A percentile compares a stretch with the other conserved stretches of the same genome.
These are phyloP conservation scores for Euplagia quadripunctaria DNA, from an alignment of 2,888 invertebrate genomes.

Conservation along the genomic window DNA sequence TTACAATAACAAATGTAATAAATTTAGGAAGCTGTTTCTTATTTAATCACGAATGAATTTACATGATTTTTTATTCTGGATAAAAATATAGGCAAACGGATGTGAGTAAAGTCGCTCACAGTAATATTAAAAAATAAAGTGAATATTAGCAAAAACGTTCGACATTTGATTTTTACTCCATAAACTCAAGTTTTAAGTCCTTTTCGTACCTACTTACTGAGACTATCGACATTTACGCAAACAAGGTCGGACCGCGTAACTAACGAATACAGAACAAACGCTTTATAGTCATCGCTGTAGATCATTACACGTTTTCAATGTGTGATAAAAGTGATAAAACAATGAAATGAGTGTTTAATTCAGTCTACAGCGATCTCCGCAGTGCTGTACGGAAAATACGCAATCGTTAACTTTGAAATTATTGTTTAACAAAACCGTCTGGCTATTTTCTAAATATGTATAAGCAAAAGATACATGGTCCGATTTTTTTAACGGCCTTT, in stretches of 20 bases:
- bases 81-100: too few relatives aligned
- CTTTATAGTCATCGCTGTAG: slow-evolving; percentile 33
- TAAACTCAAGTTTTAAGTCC: background rate
- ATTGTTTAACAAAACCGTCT: slow-evolving; percentile 11
- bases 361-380: slow-evolving; percentile 19
- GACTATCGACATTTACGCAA: background rate
- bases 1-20: too few relatives aligned
- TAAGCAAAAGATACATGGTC: background rate
- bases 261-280: slow-evolving; percentile 26
- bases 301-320: slow-evolving; percentile 48
- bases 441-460: slow-evolving; percentile 11
- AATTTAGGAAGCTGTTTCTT: too few relatives aligned
- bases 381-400: slow-evolving; percentile 12
- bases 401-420: slow-evolving; percentile 1
- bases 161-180: background rate
- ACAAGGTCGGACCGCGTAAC: background rate
- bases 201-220: background rate
- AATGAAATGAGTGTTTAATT: slow-evolving; percentile 35
- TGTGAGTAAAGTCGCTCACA: too few relatives aligned
- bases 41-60: too few relatives aligned
- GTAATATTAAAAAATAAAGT: too few relatives aligned
- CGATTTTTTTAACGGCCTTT: too few relatives aligned
- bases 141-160: too few relatives aligned
- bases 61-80: too few relatives aligned
- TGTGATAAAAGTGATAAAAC: slow-evolving; percentile 48